Conservation (phyloP, 1,140 invertebrate species). For the Brachionus calyciflorus region DNA sequence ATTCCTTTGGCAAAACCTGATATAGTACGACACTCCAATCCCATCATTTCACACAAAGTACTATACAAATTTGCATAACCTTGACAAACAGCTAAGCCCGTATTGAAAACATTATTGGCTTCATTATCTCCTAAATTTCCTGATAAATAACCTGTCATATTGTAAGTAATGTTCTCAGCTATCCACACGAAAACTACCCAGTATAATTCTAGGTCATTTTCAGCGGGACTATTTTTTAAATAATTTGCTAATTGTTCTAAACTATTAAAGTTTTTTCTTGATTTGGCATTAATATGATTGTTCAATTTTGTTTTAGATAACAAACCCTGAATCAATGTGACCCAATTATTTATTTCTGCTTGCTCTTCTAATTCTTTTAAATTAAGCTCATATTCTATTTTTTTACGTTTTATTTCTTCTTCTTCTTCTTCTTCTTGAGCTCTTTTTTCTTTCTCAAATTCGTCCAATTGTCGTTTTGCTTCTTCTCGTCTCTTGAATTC, state of each 20-base stretch:
- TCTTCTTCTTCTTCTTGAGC: too few relatives aligned
- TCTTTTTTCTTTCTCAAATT: too few relatives aligned
- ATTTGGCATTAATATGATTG: background rate
- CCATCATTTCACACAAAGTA: background rate
- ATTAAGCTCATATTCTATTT: background rate
- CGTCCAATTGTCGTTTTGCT: too few relatives aligned
- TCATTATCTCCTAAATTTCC: background rate
- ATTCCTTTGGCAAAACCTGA: background rate
- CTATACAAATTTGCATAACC: background rate
- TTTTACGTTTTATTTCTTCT: background rate
- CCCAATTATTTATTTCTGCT: background rate
- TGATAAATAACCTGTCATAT: background rate
- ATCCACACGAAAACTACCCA: constrained; percentile 19
- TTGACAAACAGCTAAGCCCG: constrained; percentile 1
- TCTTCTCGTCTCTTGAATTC: too few relatives aligned
- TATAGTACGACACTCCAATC: background rate
- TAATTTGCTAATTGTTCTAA: background rate
- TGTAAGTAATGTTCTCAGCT: constrained; percentile 12
- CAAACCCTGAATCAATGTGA: background rate
- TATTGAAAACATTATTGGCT: constrained; percentile 2
- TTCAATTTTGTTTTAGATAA: background rate
- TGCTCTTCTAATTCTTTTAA: background rate
- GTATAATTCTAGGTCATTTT: background rate
- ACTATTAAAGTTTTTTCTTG: background rate
- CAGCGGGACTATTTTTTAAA: background rate